A percentile compares a stretch with the other conserved stretches of the same genome.
Evolutionary conservation across 2,797 vertebrate genomes (phyloP).

Genomic region (Danio jaintianensis): DNA sequence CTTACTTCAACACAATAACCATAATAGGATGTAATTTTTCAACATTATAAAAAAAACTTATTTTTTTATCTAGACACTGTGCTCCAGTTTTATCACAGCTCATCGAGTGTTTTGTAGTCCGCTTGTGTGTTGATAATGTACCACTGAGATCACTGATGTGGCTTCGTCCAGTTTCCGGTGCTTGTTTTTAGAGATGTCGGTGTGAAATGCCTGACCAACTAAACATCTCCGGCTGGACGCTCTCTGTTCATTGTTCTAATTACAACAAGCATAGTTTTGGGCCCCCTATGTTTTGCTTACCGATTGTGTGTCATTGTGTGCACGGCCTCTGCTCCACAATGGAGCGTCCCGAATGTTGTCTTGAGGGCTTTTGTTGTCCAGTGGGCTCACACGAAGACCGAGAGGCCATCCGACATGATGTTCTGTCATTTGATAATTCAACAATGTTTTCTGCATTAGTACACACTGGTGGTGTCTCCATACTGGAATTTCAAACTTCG

Average conservation of each 20-base stretch:
- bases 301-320: slow-evolving; percentile 27
- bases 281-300: slow-evolving; percentile 47
- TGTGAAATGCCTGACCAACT: slow-evolving; percentile 41
- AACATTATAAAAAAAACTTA: background rate
- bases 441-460: background rate
- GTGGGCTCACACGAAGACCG: slow-evolving; percentile 24
- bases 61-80: slow-evolving; percentile 10
- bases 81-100: slow-evolving; percentile 47
- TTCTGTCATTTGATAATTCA: background rate
- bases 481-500: too few relatives aligned
- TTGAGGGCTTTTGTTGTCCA: slow-evolving; percentile 35
- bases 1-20: background rate
- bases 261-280: slow-evolving; percentile 50
- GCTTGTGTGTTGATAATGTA: slow-evolving; percentile 74
- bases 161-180: slow-evolving; percentile 60
- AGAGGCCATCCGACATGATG: slow-evolving; percentile 1
- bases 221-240: background rate
- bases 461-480: too few relatives aligned
- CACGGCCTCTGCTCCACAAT: slow-evolving; percentile 36
- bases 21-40: background rate
- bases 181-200: slow-evolving; percentile 60
- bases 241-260: slow-evolving; percentile 51
- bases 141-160: slow-evolving; percentile 58
- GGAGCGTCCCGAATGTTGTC: slow-evolving; percentile 21
- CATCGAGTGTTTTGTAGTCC: slow-evolving; percentile 61